These are phyloP conservation scores for Iguana delicatissima DNA, from an alignment of 2,797 vertebrate species.

Conservation along the genomic window DNA sequence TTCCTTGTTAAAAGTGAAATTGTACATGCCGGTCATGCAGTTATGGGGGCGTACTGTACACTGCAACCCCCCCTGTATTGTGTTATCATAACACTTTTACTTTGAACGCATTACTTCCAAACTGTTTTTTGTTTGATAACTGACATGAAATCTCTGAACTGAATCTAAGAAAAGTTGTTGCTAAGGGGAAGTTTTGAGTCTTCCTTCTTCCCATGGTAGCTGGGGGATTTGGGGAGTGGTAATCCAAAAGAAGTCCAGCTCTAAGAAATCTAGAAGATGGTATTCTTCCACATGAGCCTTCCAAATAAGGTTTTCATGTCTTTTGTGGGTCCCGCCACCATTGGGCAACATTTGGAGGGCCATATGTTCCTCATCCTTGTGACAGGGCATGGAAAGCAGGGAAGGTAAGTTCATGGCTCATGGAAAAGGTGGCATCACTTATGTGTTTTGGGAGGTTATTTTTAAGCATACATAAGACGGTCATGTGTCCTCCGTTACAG, in stretches of 20 bases:
- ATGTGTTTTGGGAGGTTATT: not conserved
- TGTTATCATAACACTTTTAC: no score
- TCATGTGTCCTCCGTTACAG: not conserved
- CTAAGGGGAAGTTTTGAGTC: not conserved
- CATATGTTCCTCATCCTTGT: not conserved
- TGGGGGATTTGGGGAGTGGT: no score
- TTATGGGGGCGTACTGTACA: no score
- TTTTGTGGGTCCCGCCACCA: not conserved
- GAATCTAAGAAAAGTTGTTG: not conserved
- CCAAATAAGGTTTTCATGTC: no score
- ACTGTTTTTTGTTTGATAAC: not conserved
- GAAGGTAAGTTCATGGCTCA: not conserved
- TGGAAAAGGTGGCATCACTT: not conserved
- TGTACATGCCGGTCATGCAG: no score
- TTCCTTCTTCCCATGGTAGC: no score
- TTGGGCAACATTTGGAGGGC: not conserved
- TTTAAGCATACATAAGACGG: not conserved
- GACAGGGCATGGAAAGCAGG: not conserved
- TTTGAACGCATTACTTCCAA: not conserved
- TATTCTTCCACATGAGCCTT: no score
- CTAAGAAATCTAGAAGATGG: no score
- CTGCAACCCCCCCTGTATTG: no score
- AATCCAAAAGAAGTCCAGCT: no score
- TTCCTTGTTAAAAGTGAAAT: no score
- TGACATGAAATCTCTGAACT: not conserved